Evolutionary conservation across 2,797 vertebrate genomes (phyloP), one percentile per base, ranked within the genome.

Genomic region (Poecile montanus): DNA sequence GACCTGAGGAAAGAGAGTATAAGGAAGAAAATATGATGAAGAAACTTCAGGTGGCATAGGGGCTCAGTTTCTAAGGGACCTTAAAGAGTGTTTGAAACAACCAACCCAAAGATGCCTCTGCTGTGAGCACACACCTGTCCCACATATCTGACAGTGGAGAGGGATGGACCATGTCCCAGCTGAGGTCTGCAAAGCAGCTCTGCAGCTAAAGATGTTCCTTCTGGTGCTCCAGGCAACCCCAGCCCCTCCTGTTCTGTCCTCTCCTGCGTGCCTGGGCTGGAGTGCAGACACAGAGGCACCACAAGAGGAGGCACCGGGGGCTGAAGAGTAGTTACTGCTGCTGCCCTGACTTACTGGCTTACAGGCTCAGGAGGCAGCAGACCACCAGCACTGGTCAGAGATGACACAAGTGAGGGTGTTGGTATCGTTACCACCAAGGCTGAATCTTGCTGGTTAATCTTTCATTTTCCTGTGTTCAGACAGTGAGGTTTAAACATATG

Each of bases 221-320:
- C 26, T 1, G 2, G 11, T 77, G 48, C 16, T 36, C 8, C 2
- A 9, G 81, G 57, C 26, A 63, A 85, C 6, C 2, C 13, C 15
- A 8, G 58, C 17, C 34, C 34, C 50, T 63, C 34, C 50, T 63
- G 48, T 3, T 16, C 44, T 9, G 11, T 58, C 40, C 36, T 50
- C 23, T 86, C 54, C 34, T 70, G 26, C 2, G 0, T 45, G 45
- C 32, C 67, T 58, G 47, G 34, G 32, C 47, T 57, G 85, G 16
- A 68, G 34, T 0, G 0, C 2, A 79, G 85, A 29, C 70, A 47
- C 0, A 2, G 11, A 63, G 44, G 23, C 51, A 61, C 18, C 2
- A 1, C 30, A 30, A 13, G 23, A 1, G 1, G 34, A 82, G 34
- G 30, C 34, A 79, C 20, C 0, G 0, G 21, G 16, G 11, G 16